Conservation (phyloP, 2,888 invertebrate genomes). For the Dione vanillae region DNA sequence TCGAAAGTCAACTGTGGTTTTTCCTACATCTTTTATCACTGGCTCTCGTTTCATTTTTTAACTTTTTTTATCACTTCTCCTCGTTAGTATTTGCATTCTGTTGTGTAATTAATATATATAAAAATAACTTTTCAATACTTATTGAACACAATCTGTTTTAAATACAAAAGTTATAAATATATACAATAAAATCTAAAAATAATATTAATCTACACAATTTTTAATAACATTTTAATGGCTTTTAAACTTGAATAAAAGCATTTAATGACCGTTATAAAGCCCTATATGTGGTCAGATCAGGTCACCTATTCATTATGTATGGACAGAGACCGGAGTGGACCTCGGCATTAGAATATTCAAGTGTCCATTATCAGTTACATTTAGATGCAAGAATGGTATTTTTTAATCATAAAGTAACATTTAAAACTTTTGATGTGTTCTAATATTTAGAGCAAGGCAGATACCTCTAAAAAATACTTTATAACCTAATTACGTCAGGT, state of each 20-base stretch:
- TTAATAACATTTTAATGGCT: background rate
- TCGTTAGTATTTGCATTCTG: no score
- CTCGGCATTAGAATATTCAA: constrained; percentile 31
- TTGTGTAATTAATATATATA: no score
- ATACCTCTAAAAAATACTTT: no score
- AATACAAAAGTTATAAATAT: no score
- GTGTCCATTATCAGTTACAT: constrained; percentile 25
- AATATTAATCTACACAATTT: background rate
- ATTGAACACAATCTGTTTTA: no score
- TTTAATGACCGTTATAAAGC: background rate
- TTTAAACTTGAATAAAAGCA: background rate
- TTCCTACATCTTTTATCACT: no score
- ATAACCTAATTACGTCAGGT: no score
- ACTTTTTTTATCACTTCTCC: no score
- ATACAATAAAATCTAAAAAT: background rate
- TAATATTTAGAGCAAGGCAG: background rate
- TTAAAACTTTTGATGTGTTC: background rate
- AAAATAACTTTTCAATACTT: no score
- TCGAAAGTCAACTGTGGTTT: no score
- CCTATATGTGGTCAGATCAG: background rate
- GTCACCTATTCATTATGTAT: constrained; percentile 12
- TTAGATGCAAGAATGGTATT: background rate
- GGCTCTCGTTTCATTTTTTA: no score
- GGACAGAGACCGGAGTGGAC: constrained; percentile 1
- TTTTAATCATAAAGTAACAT: background rate